These are phyloP conservation scores for Bungarus multicinctus DNA, from an alignment of 2,113 vertebrate genomes.

Conservation along the genomic window DNA sequence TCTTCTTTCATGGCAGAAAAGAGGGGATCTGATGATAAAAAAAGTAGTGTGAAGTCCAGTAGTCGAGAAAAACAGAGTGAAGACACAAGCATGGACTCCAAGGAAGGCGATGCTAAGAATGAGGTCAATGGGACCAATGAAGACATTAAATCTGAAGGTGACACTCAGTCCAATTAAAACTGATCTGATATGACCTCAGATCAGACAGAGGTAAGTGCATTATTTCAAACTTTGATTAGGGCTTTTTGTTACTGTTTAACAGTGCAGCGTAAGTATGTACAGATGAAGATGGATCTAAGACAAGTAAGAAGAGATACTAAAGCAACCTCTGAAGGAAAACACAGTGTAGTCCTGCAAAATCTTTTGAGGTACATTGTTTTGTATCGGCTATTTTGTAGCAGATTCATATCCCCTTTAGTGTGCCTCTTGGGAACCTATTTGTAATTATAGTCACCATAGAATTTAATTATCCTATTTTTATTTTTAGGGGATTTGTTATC, in stretches of 20 bases:
- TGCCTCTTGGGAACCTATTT: slow-evolving; percentile 78
- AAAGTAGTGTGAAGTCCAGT: slow-evolving; percentile 87
- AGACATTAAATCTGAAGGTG: slow-evolving; percentile 99
- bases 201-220: slow-evolving; percentile 99
- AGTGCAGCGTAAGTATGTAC: slow-evolving; percentile 99
- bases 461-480: slow-evolving; percentile 72
- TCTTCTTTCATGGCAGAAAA: slow-evolving; percentile 86
- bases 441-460: slow-evolving; percentile 74
- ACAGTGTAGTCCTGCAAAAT: slow-evolving; percentile 99
- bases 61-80: slow-evolving; percentile 88
- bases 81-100: slow-evolving; percentile 83
- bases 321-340: slow-evolving; percentile 96
- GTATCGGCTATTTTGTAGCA: slow-evolving; percentile 89
- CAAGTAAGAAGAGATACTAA: slow-evolving; percentile 95
- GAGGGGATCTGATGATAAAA: slow-evolving; percentile 91
- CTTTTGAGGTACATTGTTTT: slow-evolving; percentile 97
- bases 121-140: slow-evolving; percentile 95
- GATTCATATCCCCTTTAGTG: slow-evolving; percentile 76
- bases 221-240: slow-evolving; percentile 87
- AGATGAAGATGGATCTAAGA: slow-evolving; percentile 97
- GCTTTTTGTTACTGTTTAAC: slow-evolving; percentile 95
- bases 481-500: slow-evolving; percentile 79
- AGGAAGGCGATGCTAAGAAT: slow-evolving; percentile 88
- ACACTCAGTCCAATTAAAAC: slow-evolving; percentile 99
- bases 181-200: slow-evolving; percentile 99